Conservation (phyloP, 2,888 invertebrate species). For the Eupithecia subfuscata region DNA sequence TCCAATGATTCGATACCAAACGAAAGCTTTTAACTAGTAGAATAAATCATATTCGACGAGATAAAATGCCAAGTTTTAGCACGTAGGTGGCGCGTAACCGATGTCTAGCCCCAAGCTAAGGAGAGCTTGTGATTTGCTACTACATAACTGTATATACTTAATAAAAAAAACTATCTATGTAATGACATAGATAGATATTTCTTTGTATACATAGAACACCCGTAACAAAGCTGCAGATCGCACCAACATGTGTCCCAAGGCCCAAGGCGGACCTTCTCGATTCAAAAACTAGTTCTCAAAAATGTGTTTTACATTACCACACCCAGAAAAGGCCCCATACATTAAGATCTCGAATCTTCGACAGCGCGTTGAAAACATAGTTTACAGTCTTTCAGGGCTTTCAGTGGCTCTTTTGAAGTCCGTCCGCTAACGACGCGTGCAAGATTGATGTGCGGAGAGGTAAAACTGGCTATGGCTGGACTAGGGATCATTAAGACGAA, state of each 20-base stretch:
- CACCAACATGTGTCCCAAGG: neutral
- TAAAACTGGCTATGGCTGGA: neutral
- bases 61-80: no score
- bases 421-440: slow-evolving; percentile 52
- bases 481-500: neutral
- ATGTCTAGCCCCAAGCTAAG: no score
- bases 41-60: no score
- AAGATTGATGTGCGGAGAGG: slow-evolving; percentile 55
- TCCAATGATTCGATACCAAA: no score
- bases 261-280: no score
- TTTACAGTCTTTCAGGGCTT: slow-evolving; percentile 34
- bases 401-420: slow-evolving; percentile 37
- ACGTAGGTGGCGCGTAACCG: no score
- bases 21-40: no score
- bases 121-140: no score
- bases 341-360: slow-evolving; percentile 48
- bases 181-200: no score
- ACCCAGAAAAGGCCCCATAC: slow-evolving; percentile 15
- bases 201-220: neutral
- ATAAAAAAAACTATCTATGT: no score
- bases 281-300: neutral
- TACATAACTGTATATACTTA: no score
- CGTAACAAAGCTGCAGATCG: neutral
- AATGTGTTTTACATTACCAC: neutral
- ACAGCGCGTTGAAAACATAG: slow-evolving; percentile 41